Evolutionary conservation across 2,888 invertebrate species (phyloP), one percentile per base, ranked within the genome.

Genomic region (Gymnosoma rotundatum): DNA sequence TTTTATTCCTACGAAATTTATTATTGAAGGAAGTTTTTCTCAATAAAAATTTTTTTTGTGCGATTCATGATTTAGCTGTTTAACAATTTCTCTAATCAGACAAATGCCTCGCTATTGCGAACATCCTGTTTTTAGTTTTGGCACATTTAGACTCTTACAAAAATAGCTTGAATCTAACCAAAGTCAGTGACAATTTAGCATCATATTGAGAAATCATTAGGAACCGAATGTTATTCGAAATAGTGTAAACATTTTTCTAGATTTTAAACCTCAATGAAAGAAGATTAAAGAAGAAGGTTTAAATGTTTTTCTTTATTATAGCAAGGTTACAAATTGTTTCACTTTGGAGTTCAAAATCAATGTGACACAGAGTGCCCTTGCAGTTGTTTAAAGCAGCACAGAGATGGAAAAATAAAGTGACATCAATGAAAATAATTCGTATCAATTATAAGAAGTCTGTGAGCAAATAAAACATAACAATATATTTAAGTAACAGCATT

Each of bases 151-250:
- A 87, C 88, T 87, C 87, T 83, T 78, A 89, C 91, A 92, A 92
- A 89, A 90, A 92, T 91, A 91, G 91, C 87, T 86, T 80, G 87
- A 87, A 88, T 88, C 88, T 76, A 88, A 89, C 89, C 88, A 88
- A 83, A 79, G 87, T 91, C 91, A 91, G 91, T 89, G 86, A 86
- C 87, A 87, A 63, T 88, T 87, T 88, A 88, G 89, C 92, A 91
- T 92, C 92, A 92, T 72, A 60, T 88, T 87, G 36, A 78, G 52
- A 50, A 60, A 85, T 25, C 16, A 14, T 73, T 32, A 32, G 4
- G 1, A 3, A 42, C 42, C 21, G 9, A 32, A 38, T 38, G 2
- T 12, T 4, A 20, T 1, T 21, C 12, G 12, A 38, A 48, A 21
- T 10, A 21, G 0, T 64, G 64, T 78, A 0, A 20, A 25, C 70